Conservation (phyloP, 2,888 invertebrate species). For the Boloria euphrosyne region DNA sequence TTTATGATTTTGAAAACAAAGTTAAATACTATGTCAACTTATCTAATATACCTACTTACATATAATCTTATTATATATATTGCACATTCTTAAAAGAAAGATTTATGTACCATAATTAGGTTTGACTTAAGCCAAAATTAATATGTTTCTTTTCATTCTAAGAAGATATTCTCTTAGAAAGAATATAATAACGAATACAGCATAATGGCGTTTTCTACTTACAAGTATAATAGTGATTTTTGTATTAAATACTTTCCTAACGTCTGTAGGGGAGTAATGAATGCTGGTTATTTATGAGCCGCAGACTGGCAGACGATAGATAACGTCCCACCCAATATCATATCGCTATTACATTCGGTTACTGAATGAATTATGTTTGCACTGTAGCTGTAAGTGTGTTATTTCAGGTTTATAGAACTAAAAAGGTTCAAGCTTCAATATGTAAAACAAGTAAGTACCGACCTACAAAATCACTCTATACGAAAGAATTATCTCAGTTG, state of each 20-base stretch:
- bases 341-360: constrained; percentile 65
- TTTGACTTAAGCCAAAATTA: constrained; percentile 2
- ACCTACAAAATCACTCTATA: neutral
- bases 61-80: too few relatives aligned
- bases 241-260: constrained; percentile 63
- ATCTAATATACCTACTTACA: too few relatives aligned
- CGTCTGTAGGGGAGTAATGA: constrained; percentile 64
- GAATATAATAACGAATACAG: constrained; percentile 26
- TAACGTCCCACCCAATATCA: constrained; percentile 68
- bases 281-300: constrained; percentile 68
- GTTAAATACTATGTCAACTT: too few relatives aligned
- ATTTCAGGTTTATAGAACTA: constrained; percentile 31
- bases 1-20: too few relatives aligned
- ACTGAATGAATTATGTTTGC: constrained; percentile 54
- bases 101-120: neutral
- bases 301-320: constrained; percentile 65
- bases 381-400: constrained; percentile 33
- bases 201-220: constrained; percentile 45
- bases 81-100: neutral
- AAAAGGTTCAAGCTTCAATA: too few relatives aligned
- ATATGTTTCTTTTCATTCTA: constrained; percentile 10
- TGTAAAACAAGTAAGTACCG: neutral
- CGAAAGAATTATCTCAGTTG: neutral
- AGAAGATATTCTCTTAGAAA: constrained; percentile 5
- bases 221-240: constrained; percentile 47